Percentiles rank a stretch among this genome's conserved stretches.
Conservation (phyloP, 2,113 vertebrate species). For the Bagarius yarrelli region DNA sequence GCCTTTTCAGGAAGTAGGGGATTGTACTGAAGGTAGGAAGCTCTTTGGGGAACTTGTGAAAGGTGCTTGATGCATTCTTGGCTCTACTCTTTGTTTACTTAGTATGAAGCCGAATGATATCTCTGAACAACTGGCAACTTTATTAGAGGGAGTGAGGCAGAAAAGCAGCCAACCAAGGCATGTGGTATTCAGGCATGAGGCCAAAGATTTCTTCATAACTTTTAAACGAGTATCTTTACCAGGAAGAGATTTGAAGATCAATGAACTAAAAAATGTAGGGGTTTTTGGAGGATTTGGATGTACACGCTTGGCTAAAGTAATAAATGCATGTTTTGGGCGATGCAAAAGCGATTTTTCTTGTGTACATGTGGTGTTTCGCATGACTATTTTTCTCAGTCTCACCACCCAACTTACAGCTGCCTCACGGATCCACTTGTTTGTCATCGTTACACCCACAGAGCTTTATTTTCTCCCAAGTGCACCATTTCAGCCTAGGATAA, state of each 20-base stretch:
- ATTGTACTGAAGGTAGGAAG: background rate
- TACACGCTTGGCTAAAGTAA: background rate
- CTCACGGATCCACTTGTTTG: conserved; percentile 29
- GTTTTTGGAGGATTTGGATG: no score
- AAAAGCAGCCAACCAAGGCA: conserved; percentile 2
- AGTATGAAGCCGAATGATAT: conserved; percentile 20
- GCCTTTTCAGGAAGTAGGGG: background rate
- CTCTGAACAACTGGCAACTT: conserved; percentile 40
- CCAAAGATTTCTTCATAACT: conserved; percentile 12
- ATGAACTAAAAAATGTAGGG: background rate
- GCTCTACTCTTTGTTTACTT: conserved; percentile 22
- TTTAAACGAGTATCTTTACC: conserved; percentile 5
- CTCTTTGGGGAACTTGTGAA: conserved; percentile 4
- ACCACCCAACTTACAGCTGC: conserved; percentile 29
- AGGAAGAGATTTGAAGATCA: background rate
- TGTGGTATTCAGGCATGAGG: conserved; percentile 25
- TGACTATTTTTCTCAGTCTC: conserved; percentile 15
- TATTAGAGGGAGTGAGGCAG: conserved; percentile 6
- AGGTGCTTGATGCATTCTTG: conserved; percentile 28
- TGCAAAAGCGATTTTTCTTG: background rate
- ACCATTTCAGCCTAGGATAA: background rate
- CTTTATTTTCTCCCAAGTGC: conserved; percentile 17
- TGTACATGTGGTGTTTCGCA: background rate
- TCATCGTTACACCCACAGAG: conserved; percentile 33
- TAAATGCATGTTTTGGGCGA: background rate